Conservation (phyloP, 2,888 invertebrate species). For the Ferrisia virgata region DNA sequence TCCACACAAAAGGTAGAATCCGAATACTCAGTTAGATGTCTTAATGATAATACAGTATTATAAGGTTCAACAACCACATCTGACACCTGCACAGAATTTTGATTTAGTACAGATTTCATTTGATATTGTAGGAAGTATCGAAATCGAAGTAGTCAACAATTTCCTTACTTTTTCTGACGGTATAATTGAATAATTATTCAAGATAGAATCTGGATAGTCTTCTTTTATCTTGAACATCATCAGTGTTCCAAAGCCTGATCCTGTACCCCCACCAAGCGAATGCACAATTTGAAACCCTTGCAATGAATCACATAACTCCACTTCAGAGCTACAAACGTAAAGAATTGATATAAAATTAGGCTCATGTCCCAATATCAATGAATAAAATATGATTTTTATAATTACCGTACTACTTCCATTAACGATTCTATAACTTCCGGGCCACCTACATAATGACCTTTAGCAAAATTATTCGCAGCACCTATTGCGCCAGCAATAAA, state of each 20-base stretch:
- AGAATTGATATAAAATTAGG: not conserved
- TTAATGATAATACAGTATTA: slow-evolving; percentile 84
- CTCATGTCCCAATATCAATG: no score
- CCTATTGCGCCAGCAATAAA: slow-evolving; percentile 31
- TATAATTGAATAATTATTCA: slow-evolving; percentile 37
- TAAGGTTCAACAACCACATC: slow-evolving; percentile 91
- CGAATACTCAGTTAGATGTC: slow-evolving; percentile 66
- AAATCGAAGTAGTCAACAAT: no score
- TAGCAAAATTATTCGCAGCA: slow-evolving; percentile 39
- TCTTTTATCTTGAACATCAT: slow-evolving; percentile 38
- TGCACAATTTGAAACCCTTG: slow-evolving; percentile 37
- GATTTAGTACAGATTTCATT: no score
- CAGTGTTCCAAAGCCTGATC: slow-evolving; percentile 30
- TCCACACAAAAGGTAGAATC: slow-evolving; percentile 64
- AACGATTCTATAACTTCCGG: slow-evolving; percentile 28
- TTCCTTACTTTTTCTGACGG: slow-evolving; percentile 33
- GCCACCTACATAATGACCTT: slow-evolving; percentile 36
- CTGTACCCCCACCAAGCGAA: slow-evolving; percentile 31
- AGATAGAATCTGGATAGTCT: slow-evolving; percentile 23
- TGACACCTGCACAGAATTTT: slow-evolving; percentile 64
- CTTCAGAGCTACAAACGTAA: slow-evolving; percentile 13
- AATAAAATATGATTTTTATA: no score
- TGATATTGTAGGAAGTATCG: no score
- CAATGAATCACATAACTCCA: slow-evolving; percentile 24
- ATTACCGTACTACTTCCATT: slow-evolving; percentile 39